A percentile compares a stretch with the other conserved stretches of the same genome.
phyloP scores from a whole-genome alignment of 2,888 invertebrate species.

The Diarsia rubi region DNA sequence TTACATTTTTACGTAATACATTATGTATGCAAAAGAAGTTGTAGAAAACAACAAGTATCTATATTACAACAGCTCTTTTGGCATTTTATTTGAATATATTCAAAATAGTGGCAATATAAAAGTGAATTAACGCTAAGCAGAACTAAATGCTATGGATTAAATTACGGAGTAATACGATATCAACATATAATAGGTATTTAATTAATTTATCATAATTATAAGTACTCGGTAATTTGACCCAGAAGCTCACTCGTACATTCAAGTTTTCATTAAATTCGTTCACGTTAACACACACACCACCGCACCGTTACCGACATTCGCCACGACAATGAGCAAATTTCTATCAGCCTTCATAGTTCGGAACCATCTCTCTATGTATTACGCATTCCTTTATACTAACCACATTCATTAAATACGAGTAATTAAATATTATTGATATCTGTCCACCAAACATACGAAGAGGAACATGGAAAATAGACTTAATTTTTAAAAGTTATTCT shows the following conservation, averaged over 20 bases:
- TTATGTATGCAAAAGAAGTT: constrained; percentile 61
- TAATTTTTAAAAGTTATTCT: not conserved
- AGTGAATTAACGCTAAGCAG: constrained; percentile 55
- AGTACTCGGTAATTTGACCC: constrained; percentile 43
- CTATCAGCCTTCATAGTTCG: constrained; percentile 76
- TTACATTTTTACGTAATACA: constrained; percentile 52
- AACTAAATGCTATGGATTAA: constrained; percentile 33
- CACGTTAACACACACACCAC: constrained; percentile 50
- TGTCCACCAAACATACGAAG: constrained; percentile 17
- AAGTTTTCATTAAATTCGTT: constrained; percentile 55
- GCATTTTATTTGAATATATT: constrained; percentile 62
- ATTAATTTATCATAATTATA: constrained; percentile 24
- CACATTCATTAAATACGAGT: constrained; percentile 35
- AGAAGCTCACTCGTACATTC: constrained; percentile 18
- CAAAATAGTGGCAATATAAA: constrained; percentile 62
- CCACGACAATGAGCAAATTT: constrained; percentile 74
- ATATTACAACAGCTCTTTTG: constrained; percentile 62
- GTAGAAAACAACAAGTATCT: constrained; percentile 58
- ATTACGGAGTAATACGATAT: constrained; percentile 48
- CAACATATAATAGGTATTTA: constrained; percentile 4
- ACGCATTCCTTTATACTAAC: constrained; percentile 22
- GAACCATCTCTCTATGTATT: constrained; percentile 43
- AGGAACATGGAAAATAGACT: constrained; percentile 5
- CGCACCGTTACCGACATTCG: constrained; percentile 25
- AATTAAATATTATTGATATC: not conserved